Base-by-base conservation (phyloP, 2,113 vertebrate species). In the Pogonocichla stellata region DNA sequence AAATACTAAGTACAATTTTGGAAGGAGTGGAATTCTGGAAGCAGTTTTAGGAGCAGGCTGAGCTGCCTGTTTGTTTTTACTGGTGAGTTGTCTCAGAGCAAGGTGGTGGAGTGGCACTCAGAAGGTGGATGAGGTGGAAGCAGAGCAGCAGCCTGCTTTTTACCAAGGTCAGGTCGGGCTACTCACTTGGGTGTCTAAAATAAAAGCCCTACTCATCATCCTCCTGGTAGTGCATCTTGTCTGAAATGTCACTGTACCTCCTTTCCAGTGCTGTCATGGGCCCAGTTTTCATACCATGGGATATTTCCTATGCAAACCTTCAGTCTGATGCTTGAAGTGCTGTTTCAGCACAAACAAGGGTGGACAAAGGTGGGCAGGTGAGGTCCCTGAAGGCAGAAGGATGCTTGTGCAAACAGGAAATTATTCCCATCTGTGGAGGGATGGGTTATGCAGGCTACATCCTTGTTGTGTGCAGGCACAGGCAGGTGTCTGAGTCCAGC, bases 401-500 rank as follows among this genome's bases (percentile, higher is more conserved):
- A 58, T 77, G 29, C 10, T 47, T 61, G 42, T 69, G 65, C 77
- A 53, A 45, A 62, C 15, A 51, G 67, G 60, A 65, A 13, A 31
- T 0, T 0, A 25, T 53, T 72, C 80, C 57, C 54, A 77, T 54
- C 58, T 69, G 9, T 2, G 5, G 15, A 1, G 1, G 42, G 40
- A 2, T 80, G 64, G 22, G 17, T 78, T 73, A 4, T 48, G 24
- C 65, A 31, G 42, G 58, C 5, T 3, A 14, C 26, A 42, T 33
- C 64, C 48, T 69, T 69, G 20, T 64, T 50, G 24, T 58, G 47
- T 71, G 26, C 22, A 50, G 66, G 31, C 45, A 53, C n/a, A 22
- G 25, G 15, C 31, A 79, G 67, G n/a, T 33, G 62, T 6, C 26
- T 0, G 0, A 43, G 23, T 53, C 64, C 70, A 58, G n/a, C 25